Base-by-base conservation (phyloP, 2,113 vertebrate genomes). In the Canis aureus region DNA sequence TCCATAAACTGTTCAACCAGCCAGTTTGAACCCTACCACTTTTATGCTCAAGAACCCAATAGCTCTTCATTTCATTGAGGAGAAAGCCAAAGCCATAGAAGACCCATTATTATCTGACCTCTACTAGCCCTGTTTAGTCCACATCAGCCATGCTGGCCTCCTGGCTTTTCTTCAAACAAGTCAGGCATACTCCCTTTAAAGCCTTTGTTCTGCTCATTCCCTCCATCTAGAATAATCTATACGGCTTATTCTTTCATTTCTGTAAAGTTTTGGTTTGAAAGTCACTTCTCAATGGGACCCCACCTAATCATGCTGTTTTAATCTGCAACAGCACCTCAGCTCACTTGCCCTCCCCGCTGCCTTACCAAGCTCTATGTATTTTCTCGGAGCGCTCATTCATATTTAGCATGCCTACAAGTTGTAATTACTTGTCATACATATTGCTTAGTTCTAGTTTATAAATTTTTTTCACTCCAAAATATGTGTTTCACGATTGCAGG, bases 71-170 rank as follows among this genome's bases (percentile, higher is more conserved):
- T 35, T 81, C 66, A 76, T 9, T 19, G 19, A 88, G 3, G 17
- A 53, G 57, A 60, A 23, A 78, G 11, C 1, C 8, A n/a, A 69
- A 32, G 0, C 11, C 20, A 17, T 0, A 25, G n/a, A 64, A 23
- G 12, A 59, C 0, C 16, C 19, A 10, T 53, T 3, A n/a, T 55
- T 35, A 53, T 27, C 20, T 74, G 29, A 2, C 49, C 8, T 3
- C 16, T 29, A 23, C 11, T 4, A 0, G 17, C 27, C 11, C 4
- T 35, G 25, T n/a, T 32, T 2, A 51, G 3, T 49, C 12, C 3
- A 17, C 3, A 22, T 17, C 6, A 55, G 32, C 7, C 9, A 11
- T 4, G 0, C 25, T 51, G 25, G 11, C 19, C 3, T 43, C 59
- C 32, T 71, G 80, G 9, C 19, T 81, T 91, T 49, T 80, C 12